Evolutionary conservation across 2,888 invertebrate genomes (phyloP).

Genomic region (Diarsia rubi): DNA sequence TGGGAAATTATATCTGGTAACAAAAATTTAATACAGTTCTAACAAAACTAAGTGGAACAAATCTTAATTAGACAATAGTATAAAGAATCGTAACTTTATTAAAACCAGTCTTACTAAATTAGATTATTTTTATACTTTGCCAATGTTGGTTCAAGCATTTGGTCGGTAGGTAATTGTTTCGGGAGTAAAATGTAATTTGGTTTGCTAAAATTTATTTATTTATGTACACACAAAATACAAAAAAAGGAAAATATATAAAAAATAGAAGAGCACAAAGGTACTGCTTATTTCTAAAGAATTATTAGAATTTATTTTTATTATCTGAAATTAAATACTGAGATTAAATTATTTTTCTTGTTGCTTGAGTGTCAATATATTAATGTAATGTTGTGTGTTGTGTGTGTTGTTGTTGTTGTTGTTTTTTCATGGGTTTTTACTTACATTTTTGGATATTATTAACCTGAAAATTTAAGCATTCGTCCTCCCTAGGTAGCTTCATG

Average conservation of each 20-base stretch:
- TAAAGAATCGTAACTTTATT: conserved; percentile 14
- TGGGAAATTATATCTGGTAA: conserved; percentile 5
- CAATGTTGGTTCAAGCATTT: conserved; percentile 11
- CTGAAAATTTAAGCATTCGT: no score
- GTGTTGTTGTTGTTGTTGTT: no score
- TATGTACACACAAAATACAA: no score
- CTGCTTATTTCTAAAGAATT: no score
- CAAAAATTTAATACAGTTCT: conserved; percentile 12
- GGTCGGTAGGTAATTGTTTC: not conserved
- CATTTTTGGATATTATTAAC: no score
- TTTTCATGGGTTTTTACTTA: no score
- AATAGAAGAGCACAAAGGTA: no score
- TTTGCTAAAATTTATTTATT: not conserved
- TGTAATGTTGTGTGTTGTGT: no score
- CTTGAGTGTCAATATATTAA: no score
- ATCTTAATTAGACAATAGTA: conserved; percentile 25
- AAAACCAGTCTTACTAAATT: conserved; percentile 7
- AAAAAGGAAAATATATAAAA: no score
- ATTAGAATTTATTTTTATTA: not conserved
- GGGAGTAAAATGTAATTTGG: not conserved
- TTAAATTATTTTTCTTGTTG: not conserved
- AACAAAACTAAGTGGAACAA: conserved; percentile 18
- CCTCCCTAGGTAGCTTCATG: no score
- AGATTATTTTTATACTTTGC: not conserved
- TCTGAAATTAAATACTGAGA: not conserved